These are phyloP conservation scores for Theonella swinhoei DNA, from an alignment of 37 sponge, comb jelly and placozoan species.

Conservation along the genomic window DNA sequence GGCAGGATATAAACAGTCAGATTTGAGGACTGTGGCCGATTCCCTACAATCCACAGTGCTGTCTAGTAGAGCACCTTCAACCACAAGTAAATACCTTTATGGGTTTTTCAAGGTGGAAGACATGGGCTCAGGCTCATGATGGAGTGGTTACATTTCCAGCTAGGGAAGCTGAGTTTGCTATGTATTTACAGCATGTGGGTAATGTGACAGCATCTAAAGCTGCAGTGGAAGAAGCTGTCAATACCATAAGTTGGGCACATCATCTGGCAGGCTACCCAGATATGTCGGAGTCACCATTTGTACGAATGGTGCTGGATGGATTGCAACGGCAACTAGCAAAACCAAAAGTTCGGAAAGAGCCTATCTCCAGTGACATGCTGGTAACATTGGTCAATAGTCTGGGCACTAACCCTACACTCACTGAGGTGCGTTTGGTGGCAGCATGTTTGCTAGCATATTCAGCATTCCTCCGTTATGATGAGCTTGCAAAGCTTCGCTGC, in stretches of 20 bases:
- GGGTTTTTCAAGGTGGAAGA: constrained; percentile 39
- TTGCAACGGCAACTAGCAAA: constrained; percentile 6
- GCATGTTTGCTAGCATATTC: constrained; percentile 11
- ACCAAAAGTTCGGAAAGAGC: not conserved
- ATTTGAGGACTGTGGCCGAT: constrained; percentile 28
- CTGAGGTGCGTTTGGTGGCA: not conserved
- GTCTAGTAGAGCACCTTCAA: constrained; percentile 20
- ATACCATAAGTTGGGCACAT: too few species aligned
- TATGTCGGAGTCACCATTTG: not conserved
- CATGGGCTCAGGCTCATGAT: constrained; percentile 12
- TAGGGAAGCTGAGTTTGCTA: constrained; percentile 9
- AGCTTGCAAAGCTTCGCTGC: constrained; percentile 6
- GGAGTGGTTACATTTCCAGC: constrained; percentile 13
- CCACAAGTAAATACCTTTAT: constrained; percentile 32
- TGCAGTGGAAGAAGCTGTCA: constrained; percentile 34
- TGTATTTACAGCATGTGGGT: constrained; percentile 22
- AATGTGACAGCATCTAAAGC: not conserved
- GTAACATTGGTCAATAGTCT: not conserved
- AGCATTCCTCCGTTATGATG: constrained; percentile 11
- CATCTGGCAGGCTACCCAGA: not conserved
- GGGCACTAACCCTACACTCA: not conserved
- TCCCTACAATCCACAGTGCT: constrained; percentile 18
- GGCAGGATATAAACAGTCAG: constrained; percentile 14
- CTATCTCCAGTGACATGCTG: not conserved
- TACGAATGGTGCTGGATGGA: constrained; percentile 6